Evolutionary conservation across 2,888 invertebrate genomes (phyloP), one percentile per base, ranked within the genome.

Genomic region (Willowsia nigromaculata): DNA sequence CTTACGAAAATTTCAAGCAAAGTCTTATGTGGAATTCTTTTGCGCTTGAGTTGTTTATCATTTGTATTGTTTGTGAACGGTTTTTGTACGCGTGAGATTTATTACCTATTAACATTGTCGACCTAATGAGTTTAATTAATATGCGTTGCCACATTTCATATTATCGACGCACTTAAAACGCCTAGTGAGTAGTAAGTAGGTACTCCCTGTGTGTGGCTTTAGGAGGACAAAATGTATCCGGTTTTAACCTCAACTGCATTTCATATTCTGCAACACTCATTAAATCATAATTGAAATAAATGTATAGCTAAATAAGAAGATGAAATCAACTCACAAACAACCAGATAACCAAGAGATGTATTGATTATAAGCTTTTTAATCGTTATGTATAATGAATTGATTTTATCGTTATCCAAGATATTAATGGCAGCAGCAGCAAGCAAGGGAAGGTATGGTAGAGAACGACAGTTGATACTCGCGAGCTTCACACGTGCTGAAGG

Each of bases 41-140:
- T 3, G 62, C n/a, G 13, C 4, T 62, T 62, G 30, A 62, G 30
- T 30, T 62, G 62, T 62, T 13, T 25, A 3, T 56, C n/a, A 5
- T 71, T 37, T 5, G 25, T 22, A 43, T 43, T 62, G 18, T 22
- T 40, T 71, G 68, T 22, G 71, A 71, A 71, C 71, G 22, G 15
- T n/a, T n/a, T 43, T 11, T 43, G 71, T 40, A 22, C 4, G 62
- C 43, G 40, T 71, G 37, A 25, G 18, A 25, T 71, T 22, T 40
- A 65, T n/a, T 71, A 40, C 22, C 40, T 40, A 71, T 30, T 65
- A 65, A 65, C 71, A 71, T 22, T 4, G 71, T 40, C 71, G 40
- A 3, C 18, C 43, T 71, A 40, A 71, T 71, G 71, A 71, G 25
- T n/a, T 11, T 71, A 71, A 40, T 71, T 71, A 71, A 71, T 71